Evolutionary conservation across 2,113 vertebrate genomes (phyloP).

Genomic region (Corydoras sp.): DNA sequence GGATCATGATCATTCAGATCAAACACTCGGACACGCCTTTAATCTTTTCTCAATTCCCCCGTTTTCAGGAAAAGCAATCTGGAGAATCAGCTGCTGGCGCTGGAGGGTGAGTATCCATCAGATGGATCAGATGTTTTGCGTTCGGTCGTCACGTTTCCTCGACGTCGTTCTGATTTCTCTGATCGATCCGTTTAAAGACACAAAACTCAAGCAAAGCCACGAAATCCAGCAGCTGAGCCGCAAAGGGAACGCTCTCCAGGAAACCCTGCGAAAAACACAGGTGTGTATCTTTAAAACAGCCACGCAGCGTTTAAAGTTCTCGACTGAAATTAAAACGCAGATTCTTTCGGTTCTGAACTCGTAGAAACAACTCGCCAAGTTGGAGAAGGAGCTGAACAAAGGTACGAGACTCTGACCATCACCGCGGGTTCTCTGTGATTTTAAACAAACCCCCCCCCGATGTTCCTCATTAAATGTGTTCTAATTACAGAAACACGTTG

Average conservation of each 20-base stretch:
- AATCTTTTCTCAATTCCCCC: constrained; percentile 5
- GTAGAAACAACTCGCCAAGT: constrained; percentile 70
- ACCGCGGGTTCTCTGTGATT: no score
- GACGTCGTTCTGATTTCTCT: no score
- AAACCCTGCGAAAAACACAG: constrained; percentile 73
- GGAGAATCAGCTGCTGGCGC: constrained; percentile 75
- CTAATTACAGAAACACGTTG: constrained; percentile 66
- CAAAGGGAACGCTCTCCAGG: constrained; percentile 76
- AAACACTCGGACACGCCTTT: no score
- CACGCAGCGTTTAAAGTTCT: no score
- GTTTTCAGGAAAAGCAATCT: constrained; percentile 77
- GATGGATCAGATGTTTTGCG: not conserved
- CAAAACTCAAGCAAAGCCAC: constrained; percentile 67
- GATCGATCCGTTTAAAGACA: constrained; percentile 62
- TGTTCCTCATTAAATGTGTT: constrained; percentile 12
- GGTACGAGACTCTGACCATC: constrained; percentile 52
- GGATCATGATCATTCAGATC: no score
- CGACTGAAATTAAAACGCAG: not conserved
- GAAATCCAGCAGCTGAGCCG: constrained; percentile 73
- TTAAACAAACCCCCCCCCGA: no score
- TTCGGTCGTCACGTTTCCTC: no score
- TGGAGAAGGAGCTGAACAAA: constrained; percentile 70
- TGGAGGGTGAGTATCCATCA: constrained; percentile 74
- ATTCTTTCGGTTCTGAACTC: constrained; percentile 27
- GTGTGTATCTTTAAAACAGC: constrained; percentile 52